Percentiles rank a stretch among this genome's conserved stretches.
phyloP scores from a whole-genome alignment of 1,140 invertebrate species.

The Heliconius himera region DNA sequence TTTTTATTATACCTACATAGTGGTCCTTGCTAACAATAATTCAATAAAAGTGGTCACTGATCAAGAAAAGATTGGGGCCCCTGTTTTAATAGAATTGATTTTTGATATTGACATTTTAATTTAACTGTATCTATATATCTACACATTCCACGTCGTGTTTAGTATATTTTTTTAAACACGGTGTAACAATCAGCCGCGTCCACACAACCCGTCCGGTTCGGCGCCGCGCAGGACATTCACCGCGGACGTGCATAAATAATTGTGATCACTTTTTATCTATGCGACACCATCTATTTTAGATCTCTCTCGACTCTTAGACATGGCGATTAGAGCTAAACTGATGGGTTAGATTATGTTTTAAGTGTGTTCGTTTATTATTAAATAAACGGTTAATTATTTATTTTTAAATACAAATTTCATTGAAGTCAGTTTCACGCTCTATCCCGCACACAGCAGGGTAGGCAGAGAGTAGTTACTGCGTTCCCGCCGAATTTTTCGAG shows the following conservation, averaged over 20 bases:
- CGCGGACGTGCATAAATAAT: constrained; percentile 71
- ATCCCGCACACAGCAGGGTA: too few species aligned
- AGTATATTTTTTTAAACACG: constrained; percentile 10
- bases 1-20: too few species aligned
- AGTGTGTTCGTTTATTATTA: background rate
- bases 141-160: background rate
- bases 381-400: background rate
- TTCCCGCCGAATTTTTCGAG: too few species aligned
- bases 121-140: background rate
- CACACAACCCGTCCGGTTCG: constrained; percentile 23
- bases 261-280: constrained; percentile 62
- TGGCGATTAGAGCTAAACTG: background rate
- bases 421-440: too few species aligned
- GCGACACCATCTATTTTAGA: constrained; percentile 54
- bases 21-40: too few species aligned
- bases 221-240: constrained; percentile 52
- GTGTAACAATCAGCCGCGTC: constrained; percentile 20
- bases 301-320: constrained; percentile 40
- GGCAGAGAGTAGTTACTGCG: too few species aligned
- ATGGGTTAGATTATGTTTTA: background rate
- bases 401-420: too few species aligned
- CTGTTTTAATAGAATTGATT: too few species aligned
- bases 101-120: background rate
- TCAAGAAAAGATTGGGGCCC: too few species aligned
- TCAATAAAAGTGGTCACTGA: too few species aligned